Evolutionary conservation across 2,888 invertebrate species (phyloP).

Genomic region (Meta bourneti): DNA sequence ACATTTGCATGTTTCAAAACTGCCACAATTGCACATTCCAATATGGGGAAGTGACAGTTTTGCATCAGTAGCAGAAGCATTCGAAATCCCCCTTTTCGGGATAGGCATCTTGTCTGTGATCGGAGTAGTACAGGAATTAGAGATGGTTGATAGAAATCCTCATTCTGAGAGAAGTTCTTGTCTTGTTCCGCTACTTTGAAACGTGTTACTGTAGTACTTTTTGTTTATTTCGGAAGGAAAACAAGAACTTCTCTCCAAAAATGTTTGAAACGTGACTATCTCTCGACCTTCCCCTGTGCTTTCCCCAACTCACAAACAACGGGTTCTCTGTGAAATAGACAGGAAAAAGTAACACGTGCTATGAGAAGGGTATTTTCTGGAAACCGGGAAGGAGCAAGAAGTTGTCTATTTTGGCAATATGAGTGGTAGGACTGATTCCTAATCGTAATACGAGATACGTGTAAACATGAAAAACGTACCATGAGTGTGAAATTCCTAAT

Average conservation of each 20-base stretch:
- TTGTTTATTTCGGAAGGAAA: conserved; percentile 47
- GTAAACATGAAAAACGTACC: no score
- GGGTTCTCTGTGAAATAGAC: conserved; percentile 10
- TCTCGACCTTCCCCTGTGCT: not conserved
- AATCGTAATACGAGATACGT: no score
- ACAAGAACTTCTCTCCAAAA: conserved; percentile 48
- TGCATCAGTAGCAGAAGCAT: no score
- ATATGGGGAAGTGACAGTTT: no score
- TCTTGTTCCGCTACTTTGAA: not conserved
- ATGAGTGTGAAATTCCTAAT: no score
- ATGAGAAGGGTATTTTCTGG: not conserved
- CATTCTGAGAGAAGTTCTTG: not conserved
- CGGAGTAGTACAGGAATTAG: no score
- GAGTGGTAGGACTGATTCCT: no score
- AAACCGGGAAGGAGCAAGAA: not conserved
- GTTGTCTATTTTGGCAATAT: no score
- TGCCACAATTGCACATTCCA: no score
- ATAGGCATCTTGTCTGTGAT: no score
- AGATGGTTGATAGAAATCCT: not conserved
- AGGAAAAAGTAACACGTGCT: conserved; percentile 21
- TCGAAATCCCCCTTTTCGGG: no score
- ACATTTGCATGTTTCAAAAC: no score
- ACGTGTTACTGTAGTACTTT: conserved; percentile 2
- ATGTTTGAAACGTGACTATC: conserved; percentile 60
- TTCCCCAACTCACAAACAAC: not conserved